Conservation (phyloP, 1,140 invertebrate species). For the Pemphigus obesinymphae region DNA sequence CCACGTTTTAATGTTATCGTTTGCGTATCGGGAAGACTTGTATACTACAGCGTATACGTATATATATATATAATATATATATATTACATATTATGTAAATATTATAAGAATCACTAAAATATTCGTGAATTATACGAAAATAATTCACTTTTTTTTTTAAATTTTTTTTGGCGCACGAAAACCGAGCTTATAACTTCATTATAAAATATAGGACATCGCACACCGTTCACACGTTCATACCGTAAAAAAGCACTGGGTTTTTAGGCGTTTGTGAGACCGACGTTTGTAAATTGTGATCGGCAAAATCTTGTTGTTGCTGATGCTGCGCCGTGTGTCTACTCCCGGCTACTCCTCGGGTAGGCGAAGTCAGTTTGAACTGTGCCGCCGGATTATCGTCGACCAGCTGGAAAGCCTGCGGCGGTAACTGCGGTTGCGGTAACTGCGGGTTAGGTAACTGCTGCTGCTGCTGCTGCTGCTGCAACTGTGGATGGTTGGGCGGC, state of each 20-base stretch:
- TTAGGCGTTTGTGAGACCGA: constrained; percentile 12
- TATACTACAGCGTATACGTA: background rate
- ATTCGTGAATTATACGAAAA: background rate
- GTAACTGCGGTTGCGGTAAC: background rate
- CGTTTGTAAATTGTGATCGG: constrained; percentile 9
- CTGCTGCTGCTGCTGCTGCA: constrained; percentile 33
- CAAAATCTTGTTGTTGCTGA: constrained; percentile 3
- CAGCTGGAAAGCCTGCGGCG: background rate
- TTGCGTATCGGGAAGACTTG: background rate
- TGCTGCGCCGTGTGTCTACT: background rate
- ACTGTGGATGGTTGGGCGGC: background rate
- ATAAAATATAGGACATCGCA: no score
- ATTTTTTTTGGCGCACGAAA: no score
- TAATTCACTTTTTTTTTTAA: background rate
- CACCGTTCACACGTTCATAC: constrained; percentile 11
- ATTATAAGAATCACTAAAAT: no score
- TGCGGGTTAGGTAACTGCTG: constrained; percentile 19
- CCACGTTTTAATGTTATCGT: background rate
- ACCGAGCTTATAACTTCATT: no score
- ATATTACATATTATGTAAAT: background rate
- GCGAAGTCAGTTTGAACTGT: constrained; percentile 9
- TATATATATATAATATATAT: background rate
- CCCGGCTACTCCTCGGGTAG: background rate
- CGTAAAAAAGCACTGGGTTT: constrained; percentile 28
- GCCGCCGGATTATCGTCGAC: background rate